phyloP scores from a whole-genome alignment of 2,888 invertebrate species.

The Macaria liturata region DNA sequence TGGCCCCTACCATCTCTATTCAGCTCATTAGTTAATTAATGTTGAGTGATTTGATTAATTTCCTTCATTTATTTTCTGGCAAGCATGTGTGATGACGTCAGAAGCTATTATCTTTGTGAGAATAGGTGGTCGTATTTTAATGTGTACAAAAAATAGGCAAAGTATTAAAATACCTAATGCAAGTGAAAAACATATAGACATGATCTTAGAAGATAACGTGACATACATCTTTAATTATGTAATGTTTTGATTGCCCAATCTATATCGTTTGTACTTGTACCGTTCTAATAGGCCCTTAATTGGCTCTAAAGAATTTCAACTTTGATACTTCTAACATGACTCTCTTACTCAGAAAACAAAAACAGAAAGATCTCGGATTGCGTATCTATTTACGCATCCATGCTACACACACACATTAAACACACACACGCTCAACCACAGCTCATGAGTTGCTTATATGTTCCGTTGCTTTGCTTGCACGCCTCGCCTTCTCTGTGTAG shows the following conservation, averaged over 20 bases:
- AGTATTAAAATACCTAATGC: too few relatives aligned
- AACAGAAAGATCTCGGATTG: slow-evolving; percentile 2
- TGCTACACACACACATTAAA: background rate
- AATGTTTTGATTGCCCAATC: too few relatives aligned
- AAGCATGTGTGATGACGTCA: slow-evolving; percentile 7
- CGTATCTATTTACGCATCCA: slow-evolving; percentile 16
- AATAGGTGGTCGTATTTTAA: too few relatives aligned
- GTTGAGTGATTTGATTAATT: slow-evolving; percentile 11
- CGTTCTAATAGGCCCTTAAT: too few relatives aligned
- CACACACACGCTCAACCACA: slow-evolving; percentile 19
- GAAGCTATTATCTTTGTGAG: too few relatives aligned
- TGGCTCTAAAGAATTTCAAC: too few relatives aligned
- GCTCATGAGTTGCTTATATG: slow-evolving; percentile 36
- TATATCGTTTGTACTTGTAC: too few relatives aligned
- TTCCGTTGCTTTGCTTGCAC: slow-evolving; percentile 35
- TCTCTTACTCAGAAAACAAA: background rate
- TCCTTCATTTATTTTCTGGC: slow-evolving; percentile 12
- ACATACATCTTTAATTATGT: too few relatives aligned
- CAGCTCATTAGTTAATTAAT: slow-evolving; percentile 4
- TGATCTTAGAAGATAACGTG: too few relatives aligned
- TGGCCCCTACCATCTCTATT: slow-evolving; percentile 2
- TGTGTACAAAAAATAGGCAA: too few relatives aligned
- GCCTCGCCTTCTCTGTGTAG: slow-evolving; percentile 21
- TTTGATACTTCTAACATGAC: too few relatives aligned
- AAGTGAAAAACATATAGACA: too few relatives aligned